Percentiles rank a stretch among this genome's conserved stretches.
Conservation (phyloP, 2,888 invertebrate species). For the Eupithecia vulgata region DNA sequence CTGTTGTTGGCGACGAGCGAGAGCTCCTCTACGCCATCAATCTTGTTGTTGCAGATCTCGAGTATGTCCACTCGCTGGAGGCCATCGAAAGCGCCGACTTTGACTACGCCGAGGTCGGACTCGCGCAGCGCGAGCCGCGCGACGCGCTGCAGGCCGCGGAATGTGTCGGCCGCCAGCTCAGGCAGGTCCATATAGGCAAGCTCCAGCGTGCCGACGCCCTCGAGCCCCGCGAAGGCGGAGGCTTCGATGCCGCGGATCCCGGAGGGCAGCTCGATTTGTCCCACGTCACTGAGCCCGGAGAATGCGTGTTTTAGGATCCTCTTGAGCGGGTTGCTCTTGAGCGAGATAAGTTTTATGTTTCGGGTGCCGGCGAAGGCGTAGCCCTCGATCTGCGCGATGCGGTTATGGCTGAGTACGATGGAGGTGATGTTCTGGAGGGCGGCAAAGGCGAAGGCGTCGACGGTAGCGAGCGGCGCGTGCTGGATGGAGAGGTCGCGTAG, state of each 20-base stretch:
- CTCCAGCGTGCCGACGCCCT: slow-evolving; percentile 91
- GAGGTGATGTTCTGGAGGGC: slow-evolving; percentile 91
- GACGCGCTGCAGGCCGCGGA: slow-evolving; percentile 90
- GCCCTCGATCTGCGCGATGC: slow-evolving; percentile 87
- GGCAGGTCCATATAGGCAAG: slow-evolving; percentile 93
- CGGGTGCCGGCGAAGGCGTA: slow-evolving; percentile 95
- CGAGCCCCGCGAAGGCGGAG: slow-evolving; percentile 92
- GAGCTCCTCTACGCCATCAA: slow-evolving; percentile 91
- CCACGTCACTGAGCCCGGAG: slow-evolving; percentile 92
- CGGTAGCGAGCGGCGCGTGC: slow-evolving; percentile 91
- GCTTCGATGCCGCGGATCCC: slow-evolving; percentile 90
- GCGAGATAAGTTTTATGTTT: slow-evolving; percentile 90
- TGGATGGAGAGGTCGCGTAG: slow-evolving; percentile 93
- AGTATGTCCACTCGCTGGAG: slow-evolving; percentile 88
- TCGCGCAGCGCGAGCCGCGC: slow-evolving; percentile 91
- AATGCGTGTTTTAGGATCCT: slow-evolving; percentile 92
- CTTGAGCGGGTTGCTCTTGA: slow-evolving; percentile 93
- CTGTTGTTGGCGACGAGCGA: slow-evolving; percentile 88
- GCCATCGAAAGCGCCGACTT: slow-evolving; percentile 90
- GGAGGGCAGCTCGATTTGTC: slow-evolving; percentile 92
- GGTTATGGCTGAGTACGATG: slow-evolving; percentile 88
- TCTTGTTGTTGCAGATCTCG: slow-evolving; percentile 93
- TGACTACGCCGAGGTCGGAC: slow-evolving; percentile 91
- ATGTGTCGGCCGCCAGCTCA: slow-evolving; percentile 87
- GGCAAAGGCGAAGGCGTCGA: slow-evolving; percentile 93